Evolutionary conservation across 2,888 invertebrate species (phyloP), one percentile per base, ranked within the genome.

Genomic region (Volucella inanis): DNA sequence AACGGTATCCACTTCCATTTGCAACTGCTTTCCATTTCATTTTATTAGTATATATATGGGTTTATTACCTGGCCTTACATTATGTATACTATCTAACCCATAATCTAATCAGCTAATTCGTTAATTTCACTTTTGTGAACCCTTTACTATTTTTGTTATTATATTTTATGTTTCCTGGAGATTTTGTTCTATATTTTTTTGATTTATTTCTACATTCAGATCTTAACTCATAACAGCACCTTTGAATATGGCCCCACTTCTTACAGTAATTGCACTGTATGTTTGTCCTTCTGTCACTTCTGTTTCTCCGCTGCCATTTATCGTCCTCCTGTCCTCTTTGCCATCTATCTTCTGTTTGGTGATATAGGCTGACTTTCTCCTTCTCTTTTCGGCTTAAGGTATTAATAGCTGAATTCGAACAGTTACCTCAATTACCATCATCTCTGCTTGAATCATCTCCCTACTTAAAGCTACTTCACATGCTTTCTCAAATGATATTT

Each of bases 381-480:
- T 14, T 50, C 11, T 12, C 45, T 38, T 14, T 49, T 49, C 12
- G 54, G 45, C 57, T 43, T 11, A 55, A 8, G 15, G n/a, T 11
- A 38, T 61, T 38, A 11, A 55, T 8, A 12, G 15, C 22, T 9
- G 75, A 54, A 49, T 18, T n/a, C 52, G 52, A 39, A 22, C 22
- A 2, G 38, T 55, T 22, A n/a, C 57, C 50, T 22, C 39, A 14
- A 75, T 57, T 10, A 57, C 39, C 15, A 41, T 43, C 38, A 65
- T 67, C 52, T 76, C 59, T 11, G 31, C 12, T 61, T 67, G 41
- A 18, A 76, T 49, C 38, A 70, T 52, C 47, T 61, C 52, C 70
- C 62, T 62, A 59, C 62, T 77, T 54, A 78, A 45, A 10, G 70
- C 50, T 11, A 22, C 12, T n/a, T 70, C 62, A 15, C 70, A 78